These are phyloP conservation scores for Hassar affinis DNA, from an alignment of 2,113 vertebrate species.

Conservation along the genomic window DNA sequence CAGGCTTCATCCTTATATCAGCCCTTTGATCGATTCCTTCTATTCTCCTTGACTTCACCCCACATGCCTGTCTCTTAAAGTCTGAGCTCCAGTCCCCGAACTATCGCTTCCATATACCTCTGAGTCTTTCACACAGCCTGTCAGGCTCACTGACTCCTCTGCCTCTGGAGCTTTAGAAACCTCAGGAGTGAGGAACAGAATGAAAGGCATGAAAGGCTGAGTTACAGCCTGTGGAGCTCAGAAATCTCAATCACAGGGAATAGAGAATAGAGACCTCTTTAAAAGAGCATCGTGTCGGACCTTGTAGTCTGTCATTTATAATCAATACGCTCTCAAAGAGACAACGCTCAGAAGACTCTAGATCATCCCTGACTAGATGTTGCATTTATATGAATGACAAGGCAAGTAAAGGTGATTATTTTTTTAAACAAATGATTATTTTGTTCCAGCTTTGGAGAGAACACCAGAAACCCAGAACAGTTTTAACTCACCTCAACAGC, in stretches of 20 bases:
- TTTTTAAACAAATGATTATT: no score
- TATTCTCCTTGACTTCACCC: slow-evolving; percentile 44
- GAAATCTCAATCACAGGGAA: slow-evolving; percentile 33
- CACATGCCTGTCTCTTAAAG: slow-evolving; percentile 48
- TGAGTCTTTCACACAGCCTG: slow-evolving; percentile 51
- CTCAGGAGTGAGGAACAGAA: not conserved
- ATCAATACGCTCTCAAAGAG: slow-evolving; percentile 59
- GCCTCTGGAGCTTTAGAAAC: slow-evolving; percentile 33
- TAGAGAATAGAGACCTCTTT: slow-evolving; percentile 47
- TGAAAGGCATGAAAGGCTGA: slow-evolving; percentile 27
- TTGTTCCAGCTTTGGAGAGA: slow-evolving; percentile 56
- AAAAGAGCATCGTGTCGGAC: slow-evolving; percentile 28
- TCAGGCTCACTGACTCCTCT: slow-evolving; percentile 38
- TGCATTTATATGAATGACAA: slow-evolving; percentile 53
- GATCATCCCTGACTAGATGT: slow-evolving; percentile 57
- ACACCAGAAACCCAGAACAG: slow-evolving; percentile 56
- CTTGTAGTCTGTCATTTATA: slow-evolving; percentile 60
- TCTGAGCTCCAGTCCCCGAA: slow-evolving; percentile 54
- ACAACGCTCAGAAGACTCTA: slow-evolving; percentile 59
- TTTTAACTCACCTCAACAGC: slow-evolving; percentile 34
- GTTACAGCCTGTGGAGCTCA: slow-evolving; percentile 43
- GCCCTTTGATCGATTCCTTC: slow-evolving; percentile 36
- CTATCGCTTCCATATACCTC: slow-evolving; percentile 57
- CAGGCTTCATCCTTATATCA: slow-evolving; percentile 50
- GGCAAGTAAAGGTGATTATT: slow-evolving; percentile 59